Evolutionary conservation across 1,140 invertebrate genomes (phyloP), one percentile per base, ranked within the genome.

Genomic region (Tetragonula clypearis): DNA sequence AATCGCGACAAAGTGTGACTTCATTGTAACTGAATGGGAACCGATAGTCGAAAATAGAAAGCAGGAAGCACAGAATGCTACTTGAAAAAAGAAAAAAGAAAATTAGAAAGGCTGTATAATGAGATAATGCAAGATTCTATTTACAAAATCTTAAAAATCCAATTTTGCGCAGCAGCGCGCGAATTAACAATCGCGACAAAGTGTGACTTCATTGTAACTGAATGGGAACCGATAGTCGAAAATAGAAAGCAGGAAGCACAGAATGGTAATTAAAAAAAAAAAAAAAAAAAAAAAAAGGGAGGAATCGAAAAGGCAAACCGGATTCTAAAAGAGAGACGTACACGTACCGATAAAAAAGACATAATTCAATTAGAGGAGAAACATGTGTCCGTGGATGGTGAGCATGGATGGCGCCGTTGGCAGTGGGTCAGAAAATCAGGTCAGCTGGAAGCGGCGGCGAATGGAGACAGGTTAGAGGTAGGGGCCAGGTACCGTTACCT

Each of bases 381-480:
- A 35, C 62, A 53, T 62, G 26, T 84, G 30, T 65, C 69, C 80
- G 84, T 74, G 73, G 26, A 89, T 94, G 88, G 92, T 30, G 92
- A 75, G 49, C 41, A 19, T 30, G 55, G 84, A 89, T 80, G 79
- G 80, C 84, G 88, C 86, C 88, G 84, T 65, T 82, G 86, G 86
- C 92, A 94, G 89, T 94, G 89, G 93, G 93, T 94, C 93, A 94
- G 91, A 91, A 94, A 94, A 94, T 94, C 92, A 92, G 93, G 93
- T 92, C 93, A 89, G 77, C 62, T 88, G 76, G 77, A 74, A 76
- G 65, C 74, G 66, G 56, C 85, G 84, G 86, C 76, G 88, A 90
- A 77, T 60, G 83, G 88, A 91, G 91, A 71, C 41, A 74, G 86
- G 81, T 88, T 49, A 49, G 41, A 81, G 77, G 77, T 82, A 55